A percentile compares a stretch with the other conserved stretches of the same genome.
phyloP scores from a whole-genome alignment of 1,140 invertebrate species.

The Homalodisca vitripennis region DNA sequence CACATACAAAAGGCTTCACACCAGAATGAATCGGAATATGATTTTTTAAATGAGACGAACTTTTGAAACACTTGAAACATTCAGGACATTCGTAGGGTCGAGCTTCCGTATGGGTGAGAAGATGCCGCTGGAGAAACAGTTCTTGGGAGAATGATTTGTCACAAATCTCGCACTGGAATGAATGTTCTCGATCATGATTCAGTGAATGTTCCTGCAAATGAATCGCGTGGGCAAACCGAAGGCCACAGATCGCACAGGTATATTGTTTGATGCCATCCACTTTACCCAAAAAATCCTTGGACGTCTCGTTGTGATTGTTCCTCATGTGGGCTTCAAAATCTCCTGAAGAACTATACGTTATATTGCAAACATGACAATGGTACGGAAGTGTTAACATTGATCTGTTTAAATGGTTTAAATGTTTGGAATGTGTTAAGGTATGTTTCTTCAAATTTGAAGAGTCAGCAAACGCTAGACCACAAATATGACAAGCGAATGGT shows the following conservation, averaged over 20 bases:
- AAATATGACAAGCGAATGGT: slow-evolving; percentile 40
- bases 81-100: slow-evolving; percentile 59
- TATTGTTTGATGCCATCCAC: slow-evolving; percentile 36
- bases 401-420: background rate
- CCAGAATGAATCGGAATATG: slow-evolving; percentile 47
- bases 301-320: background rate
- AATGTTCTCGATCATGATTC: slow-evolving; percentile 50
- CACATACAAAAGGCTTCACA: slow-evolving; percentile 48
- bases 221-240: slow-evolving; percentile 43
- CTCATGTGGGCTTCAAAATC: slow-evolving; percentile 38
- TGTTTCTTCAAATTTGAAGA: slow-evolving; percentile 41
- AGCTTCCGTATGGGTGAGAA: slow-evolving; percentile 69
- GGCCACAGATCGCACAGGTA: slow-evolving; percentile 43
- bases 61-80: slow-evolving; percentile 46
- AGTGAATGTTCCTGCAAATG: slow-evolving; percentile 39
- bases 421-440: slow-evolving; percentile 38
- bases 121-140: slow-evolving; percentile 62
- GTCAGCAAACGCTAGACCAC: slow-evolving; percentile 40
- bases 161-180: slow-evolving; percentile 52
- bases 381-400: background rate
- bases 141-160: slow-evolving; percentile 43
- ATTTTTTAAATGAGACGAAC: slow-evolving; percentile 41
- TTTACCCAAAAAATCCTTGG: slow-evolving; percentile 5
- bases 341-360: slow-evolving; percentile 32
- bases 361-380: slow-evolving; percentile 20